Conservation (phyloP, 2,113 vertebrate species). For the Sylvilagus bachmani region DNA sequence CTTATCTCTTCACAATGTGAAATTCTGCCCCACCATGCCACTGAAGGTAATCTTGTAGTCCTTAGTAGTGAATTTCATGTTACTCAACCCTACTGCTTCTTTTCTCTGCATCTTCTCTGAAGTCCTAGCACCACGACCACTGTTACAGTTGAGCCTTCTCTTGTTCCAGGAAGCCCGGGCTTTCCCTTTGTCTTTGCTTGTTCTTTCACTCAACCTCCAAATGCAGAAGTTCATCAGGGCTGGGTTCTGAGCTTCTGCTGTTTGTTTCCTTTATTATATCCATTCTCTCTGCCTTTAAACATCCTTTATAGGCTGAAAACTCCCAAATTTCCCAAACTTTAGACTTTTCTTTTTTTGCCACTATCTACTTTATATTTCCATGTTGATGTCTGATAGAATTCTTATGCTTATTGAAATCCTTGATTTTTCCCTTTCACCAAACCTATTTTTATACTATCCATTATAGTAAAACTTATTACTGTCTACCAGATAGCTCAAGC, state of each 20-base stretch:
- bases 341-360: not conserved
- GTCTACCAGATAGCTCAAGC: not conserved
- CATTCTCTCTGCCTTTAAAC: not conserved
- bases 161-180: not conserved
- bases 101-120: not conserved
- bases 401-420: not conserved
- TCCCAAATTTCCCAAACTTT: not conserved
- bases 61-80: not conserved
- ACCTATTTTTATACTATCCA: not conserved
- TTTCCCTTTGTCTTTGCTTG: not conserved
- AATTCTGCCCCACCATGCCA: not conserved
- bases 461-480: not conserved
- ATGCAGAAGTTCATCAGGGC: not conserved
- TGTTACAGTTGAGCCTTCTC: not conserved
- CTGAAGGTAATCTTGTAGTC: not conserved
- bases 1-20: not conserved
- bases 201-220: not conserved
- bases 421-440: not conserved
- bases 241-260: not conserved
- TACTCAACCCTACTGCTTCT: not conserved
- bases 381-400: not conserved
- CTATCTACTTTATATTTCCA: not conserved
- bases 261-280: not conserved
- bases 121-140: not conserved
- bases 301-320: not conserved